phyloP scores from a whole-genome alignment of 2,888 invertebrate species.

The Torymus texanus region DNA sequence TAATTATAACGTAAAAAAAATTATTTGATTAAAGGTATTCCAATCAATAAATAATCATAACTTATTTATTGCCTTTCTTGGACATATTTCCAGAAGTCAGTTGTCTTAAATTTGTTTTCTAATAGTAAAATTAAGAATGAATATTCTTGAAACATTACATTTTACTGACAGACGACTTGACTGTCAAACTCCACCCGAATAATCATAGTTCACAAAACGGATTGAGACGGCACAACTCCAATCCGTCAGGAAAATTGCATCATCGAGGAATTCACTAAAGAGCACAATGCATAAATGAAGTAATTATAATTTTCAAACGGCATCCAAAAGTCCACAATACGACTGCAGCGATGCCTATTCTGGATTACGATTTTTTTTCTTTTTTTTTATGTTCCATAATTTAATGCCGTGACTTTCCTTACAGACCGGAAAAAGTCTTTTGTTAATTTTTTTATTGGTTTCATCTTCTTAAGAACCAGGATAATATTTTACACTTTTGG shows the following conservation, averaged over 20 bases:
- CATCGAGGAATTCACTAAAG: constrained; percentile 39
- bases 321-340: constrained; percentile 76
- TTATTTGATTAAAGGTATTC: constrained; percentile 29
- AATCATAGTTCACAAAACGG: constrained; percentile 45
- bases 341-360: constrained; percentile 76
- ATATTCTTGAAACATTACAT: constrained; percentile 30
- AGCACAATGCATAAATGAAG: constrained; percentile 43
- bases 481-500: constrained; percentile 44
- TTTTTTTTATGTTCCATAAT: constrained; percentile 54
- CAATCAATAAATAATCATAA: background rate
- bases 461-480: constrained; percentile 58
- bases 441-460: constrained; percentile 50
- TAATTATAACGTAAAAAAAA: constrained; percentile 4
- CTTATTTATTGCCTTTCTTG: constrained; percentile 24
- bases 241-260: constrained; percentile 29
- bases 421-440: constrained; percentile 60
- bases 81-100: constrained; percentile 19
- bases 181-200: constrained; percentile 40
- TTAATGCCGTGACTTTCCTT: constrained; percentile 56
- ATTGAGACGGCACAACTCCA: constrained; percentile 28
- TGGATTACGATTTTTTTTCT: constrained; percentile 69
- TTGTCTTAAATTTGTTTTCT: constrained; percentile 50
- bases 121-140: constrained; percentile 34
- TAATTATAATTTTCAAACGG: constrained; percentile 69
- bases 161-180: constrained; percentile 49